Conservation (phyloP, 2,113 vertebrate genomes). For the Anolis sagrei region DNA sequence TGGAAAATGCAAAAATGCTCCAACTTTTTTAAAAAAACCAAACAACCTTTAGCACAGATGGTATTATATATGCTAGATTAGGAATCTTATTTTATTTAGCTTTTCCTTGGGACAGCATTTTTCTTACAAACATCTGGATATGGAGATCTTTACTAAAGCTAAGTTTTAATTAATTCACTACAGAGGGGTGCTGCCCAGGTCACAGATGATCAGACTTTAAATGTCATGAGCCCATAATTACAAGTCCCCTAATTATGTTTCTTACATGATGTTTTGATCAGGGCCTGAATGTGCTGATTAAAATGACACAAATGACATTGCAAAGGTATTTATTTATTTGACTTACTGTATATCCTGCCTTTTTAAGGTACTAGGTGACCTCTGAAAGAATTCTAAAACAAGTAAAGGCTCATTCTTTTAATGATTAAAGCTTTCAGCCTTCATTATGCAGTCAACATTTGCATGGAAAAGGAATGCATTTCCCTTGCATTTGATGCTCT, state of each 20-base stretch:
- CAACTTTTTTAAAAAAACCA: accelerated
- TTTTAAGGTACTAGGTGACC: too few species aligned
- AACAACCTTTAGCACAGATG: slow-evolving; percentile 39
- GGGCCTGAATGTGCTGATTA: neutral
- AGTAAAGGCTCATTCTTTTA: too few species aligned
- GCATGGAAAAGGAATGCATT: neutral
- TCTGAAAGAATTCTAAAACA: too few species aligned
- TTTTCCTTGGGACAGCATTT: slow-evolving; percentile 17
- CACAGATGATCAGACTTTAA: neutral
- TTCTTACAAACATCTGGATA: neutral
- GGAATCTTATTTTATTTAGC: slow-evolving; percentile 14
- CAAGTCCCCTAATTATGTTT: too few species aligned
- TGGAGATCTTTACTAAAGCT: neutral
- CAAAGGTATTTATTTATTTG: too few species aligned
- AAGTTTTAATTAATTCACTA: neutral
- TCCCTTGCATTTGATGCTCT: too few species aligned
- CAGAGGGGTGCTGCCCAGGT: neutral
- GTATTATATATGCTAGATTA: slow-evolving; percentile 44
- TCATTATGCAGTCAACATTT: neutral
- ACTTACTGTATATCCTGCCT: too few species aligned
- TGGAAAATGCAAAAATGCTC: slow-evolving; percentile 24
- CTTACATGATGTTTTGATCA: neutral
- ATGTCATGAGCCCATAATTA: too few species aligned
- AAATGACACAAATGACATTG: too few species aligned
- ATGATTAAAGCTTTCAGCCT: neutral